Base-by-base conservation (phyloP, 1,140 invertebrate species). In the Teleogryllus occipitalis region DNA sequence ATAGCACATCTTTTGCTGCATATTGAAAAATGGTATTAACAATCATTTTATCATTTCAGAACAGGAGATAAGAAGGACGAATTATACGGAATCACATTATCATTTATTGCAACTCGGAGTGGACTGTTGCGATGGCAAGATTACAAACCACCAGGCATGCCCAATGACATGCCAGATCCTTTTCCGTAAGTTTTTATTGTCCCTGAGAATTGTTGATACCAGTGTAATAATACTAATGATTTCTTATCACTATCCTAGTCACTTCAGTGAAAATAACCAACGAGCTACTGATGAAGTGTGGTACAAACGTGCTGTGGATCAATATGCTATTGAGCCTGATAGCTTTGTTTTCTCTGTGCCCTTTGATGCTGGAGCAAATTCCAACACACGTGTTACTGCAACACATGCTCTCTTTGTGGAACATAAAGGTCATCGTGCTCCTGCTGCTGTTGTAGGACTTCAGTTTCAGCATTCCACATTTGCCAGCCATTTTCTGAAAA, bases 261-360 rank as follows among this genome's bases (percentile, higher is more conserved):
- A 93, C 83, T 97, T 97, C 82, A 93, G 93, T 82, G 92, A 96
- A 82, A 89, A 89, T 27, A 92, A 97, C 84, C 91, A 91, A 5
- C 89, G 92, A 81, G 94, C 96, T 0, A 96, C 95, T 85, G 95
- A 98, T 84, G 93, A 95, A 73, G 89, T 94, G 7, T 98, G 96
- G 95, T 98, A 98, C 85, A 93, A 94, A 85, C 89, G 96, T 80
- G 96, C 97, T 3, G 95, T 98, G 2, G 96, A 98, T 85, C 95
- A 97, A 83, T 93, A 96, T 82, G 86, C 90, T 0, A 90, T 96
- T 75, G 94, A 96, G 83, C 92, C 93, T 0, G 94, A 96, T 82
- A 96, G 95, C 83, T 97, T 97, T 85, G 95, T 97, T 0, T 97
- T 94, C 85, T 96, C 95, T 79, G 95, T 98, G 10, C 95, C 96